phyloP scores from a whole-genome alignment of 2,113 vertebrate genomes.

The Apodemus sylvaticus region DNA sequence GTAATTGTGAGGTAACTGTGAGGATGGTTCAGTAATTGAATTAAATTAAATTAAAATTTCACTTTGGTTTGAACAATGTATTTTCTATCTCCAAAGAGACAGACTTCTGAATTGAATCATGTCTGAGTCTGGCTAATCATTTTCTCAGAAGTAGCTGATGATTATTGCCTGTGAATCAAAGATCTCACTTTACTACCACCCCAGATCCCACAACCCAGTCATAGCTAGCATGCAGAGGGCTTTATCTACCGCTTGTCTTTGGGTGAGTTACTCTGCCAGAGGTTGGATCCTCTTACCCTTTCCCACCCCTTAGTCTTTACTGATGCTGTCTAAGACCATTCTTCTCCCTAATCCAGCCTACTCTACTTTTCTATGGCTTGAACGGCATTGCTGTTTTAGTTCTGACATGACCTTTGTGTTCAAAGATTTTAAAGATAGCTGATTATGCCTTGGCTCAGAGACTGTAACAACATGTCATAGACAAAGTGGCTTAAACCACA shows the following conservation, averaged over 20 bases:
- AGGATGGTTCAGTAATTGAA: neutral
- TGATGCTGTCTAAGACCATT: neutral
- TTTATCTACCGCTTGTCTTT: neutral
- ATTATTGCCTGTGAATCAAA: neutral
- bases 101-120: neutral
- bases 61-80: neutral
- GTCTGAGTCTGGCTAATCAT: neutral
- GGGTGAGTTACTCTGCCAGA: neutral
- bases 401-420: conserved; percentile 27
- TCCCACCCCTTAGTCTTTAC: neutral
- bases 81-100: conserved; percentile 23
- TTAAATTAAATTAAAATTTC: neutral
- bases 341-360: neutral
- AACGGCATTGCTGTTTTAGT: neutral
- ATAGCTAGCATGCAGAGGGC: neutral
- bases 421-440: neutral
- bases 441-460: neutral
- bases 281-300: neutral
- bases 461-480: neutral
- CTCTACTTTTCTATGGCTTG: neutral
- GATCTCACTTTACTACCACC: neutral
- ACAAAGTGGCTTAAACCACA: neutral
- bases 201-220: neutral
- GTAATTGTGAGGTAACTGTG: neutral
- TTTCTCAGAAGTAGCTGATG: neutral